Conservation (phyloP, 2,113 vertebrate genomes). For the Myanophis thanlyinensis region DNA sequence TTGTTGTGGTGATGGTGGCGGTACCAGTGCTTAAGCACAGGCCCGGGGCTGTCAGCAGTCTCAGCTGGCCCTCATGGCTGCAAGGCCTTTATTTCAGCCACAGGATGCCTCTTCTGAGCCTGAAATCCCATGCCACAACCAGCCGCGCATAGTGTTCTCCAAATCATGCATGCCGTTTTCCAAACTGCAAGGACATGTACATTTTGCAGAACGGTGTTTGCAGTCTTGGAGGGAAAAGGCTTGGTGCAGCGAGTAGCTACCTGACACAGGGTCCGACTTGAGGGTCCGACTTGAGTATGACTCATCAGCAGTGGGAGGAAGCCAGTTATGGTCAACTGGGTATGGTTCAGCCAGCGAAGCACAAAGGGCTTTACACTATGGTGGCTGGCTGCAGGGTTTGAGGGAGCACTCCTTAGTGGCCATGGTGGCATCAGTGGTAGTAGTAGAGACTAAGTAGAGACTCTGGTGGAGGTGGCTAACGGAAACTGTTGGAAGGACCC, state of each 20-base stretch:
- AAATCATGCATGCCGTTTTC: not conserved
- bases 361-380: not conserved
- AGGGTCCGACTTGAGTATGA: not conserved
- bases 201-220: not conserved
- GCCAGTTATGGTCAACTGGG: not conserved
- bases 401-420: not conserved
- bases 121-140: not conserved
- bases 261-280: not conserved
- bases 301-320: not conserved
- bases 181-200: not conserved
- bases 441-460: not conserved
- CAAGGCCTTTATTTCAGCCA: not conserved
- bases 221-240: not conserved
- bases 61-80: not conserved
- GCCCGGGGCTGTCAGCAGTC: not conserved
- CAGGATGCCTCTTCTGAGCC: not conserved
- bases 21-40: not conserved
- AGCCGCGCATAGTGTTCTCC: not conserved
- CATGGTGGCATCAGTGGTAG: not conserved
- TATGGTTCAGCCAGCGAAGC: not conserved
- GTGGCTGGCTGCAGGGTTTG: not conserved
- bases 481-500: not conserved
- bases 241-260: not conserved
- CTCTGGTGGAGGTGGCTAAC: not conserved
- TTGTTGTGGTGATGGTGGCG: not conserved